Base-by-base conservation (phyloP, 2,888 invertebrate species). In the Adelognathus sp. region DNA sequence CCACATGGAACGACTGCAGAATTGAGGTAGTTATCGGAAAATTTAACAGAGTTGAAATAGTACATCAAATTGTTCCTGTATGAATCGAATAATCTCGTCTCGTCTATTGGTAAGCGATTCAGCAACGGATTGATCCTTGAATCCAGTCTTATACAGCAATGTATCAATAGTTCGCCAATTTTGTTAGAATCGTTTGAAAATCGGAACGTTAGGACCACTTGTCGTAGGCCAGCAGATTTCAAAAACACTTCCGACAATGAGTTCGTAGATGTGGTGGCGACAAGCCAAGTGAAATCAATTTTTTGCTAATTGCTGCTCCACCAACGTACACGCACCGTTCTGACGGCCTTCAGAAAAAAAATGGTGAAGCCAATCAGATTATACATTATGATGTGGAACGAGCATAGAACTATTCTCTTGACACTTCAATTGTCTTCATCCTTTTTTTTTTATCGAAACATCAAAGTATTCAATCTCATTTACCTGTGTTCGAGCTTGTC, bases 251-350 rank as follows among this genome's bases (percentile, higher is more conserved):
- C 56, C 0, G 11, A 69, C 29, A 4, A 69, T 33, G 4, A 82
- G 1, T 36, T 69, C 69, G 58, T 36, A 56, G 31, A 86, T 82
- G 60, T 87, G 85, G 61, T 87, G 86, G 27, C 84, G 72, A 61
- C 85, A 88, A 6, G 86, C 81, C 4, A 88, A 77, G 36, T 83
- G 80, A 5, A 86, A 61, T 66, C 87, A 66, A n/a, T 82, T 80
- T 64, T 73, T 79, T 24, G 70, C 76, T 16, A 88, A 31, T 58
- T 64, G 73, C 58, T 83, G 69, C 72, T 86, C 84, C 36, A 87
- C 50, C 9, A 79, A 64, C 31, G 60, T 66, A 60, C 79, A 83
- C 18, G 82, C 79, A 63, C 83, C 86, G 39, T 79, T 81, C n/a
- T 50, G 5, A 36, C 27, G 27, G 11, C 69, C 56, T 69, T n/a